Percentiles rank a stretch among this genome's conserved stretches.
Evolutionary conservation across 1,140 invertebrate species (phyloP).

Genomic region (Drosophila simulans): DNA sequence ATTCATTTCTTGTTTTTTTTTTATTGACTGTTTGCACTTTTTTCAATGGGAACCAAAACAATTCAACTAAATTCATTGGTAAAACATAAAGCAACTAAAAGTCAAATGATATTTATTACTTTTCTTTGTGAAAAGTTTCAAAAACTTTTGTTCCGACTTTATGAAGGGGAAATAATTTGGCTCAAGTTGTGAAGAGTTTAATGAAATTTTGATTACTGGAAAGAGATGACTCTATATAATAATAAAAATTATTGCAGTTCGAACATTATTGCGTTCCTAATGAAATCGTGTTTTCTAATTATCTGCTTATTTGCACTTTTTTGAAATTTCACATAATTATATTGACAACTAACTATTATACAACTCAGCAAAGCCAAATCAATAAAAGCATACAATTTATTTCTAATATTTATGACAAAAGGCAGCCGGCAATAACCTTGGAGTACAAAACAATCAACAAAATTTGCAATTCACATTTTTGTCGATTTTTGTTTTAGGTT

Average conservation of each 20-base stretch:
- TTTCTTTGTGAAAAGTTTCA: constrained; percentile 8
- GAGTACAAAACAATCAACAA: constrained; percentile 21
- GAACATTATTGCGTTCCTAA: no score
- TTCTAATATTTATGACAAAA: constrained; percentile 12
- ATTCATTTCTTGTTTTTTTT: neutral
- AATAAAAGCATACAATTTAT: constrained; percentile 9
- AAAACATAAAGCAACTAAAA: neutral
- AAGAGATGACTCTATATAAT: neutral
- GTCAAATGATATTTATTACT: constrained; percentile 18
- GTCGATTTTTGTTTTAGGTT: constrained; percentile 15
- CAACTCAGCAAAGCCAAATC: neutral
- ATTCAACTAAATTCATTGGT: constrained; percentile 20
- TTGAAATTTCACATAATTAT: no score
- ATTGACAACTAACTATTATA: no score
- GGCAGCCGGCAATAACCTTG: constrained; percentile 25
- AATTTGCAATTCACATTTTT: constrained; percentile 55
- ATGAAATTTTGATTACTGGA: neutral
- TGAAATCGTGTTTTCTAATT: no score
- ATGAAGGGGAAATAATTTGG: constrained; percentile 10
- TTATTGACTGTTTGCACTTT: constrained; percentile 10
- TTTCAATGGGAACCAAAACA: constrained; percentile 17
- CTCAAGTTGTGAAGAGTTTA: constrained; percentile 1
- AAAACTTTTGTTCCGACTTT: constrained; percentile 6
- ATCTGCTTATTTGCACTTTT: no score
- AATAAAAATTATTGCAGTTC: no score